Conservation (phyloP, 1,140 invertebrate species). For the Eupristina koningsbergeri region DNA sequence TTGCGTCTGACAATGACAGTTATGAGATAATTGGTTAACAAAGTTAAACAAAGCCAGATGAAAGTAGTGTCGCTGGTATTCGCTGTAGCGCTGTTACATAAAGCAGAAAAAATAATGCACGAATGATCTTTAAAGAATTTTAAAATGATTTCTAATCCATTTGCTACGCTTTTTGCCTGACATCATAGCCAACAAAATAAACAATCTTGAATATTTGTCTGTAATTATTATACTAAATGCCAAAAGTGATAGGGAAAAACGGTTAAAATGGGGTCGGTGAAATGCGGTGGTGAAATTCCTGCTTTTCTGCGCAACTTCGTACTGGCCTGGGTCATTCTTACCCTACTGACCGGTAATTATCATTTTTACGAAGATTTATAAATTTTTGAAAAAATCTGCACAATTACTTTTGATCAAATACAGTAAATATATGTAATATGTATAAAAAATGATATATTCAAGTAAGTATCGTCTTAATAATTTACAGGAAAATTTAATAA, state of each 20-base stretch:
- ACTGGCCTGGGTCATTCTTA: slow-evolving; percentile 42
- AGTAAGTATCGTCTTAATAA: too few relatives aligned
- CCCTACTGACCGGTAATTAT: slow-evolving; percentile 51
- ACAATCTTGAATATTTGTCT: not conserved
- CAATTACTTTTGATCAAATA: too few relatives aligned
- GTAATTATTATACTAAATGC: not conserved
- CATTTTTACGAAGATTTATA: not conserved
- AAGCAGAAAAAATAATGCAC: not conserved
- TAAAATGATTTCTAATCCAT: not conserved
- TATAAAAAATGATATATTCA: too few relatives aligned
- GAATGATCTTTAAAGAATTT: not conserved
- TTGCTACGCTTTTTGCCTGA: not conserved
- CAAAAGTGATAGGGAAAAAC: not conserved
- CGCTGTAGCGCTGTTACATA: not conserved
- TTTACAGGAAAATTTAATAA: too few relatives aligned
- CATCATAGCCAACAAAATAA: not conserved
- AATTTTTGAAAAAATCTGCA: not conserved
- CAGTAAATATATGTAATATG: too few relatives aligned
- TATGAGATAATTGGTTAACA: not conserved
- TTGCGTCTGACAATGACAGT: not conserved
- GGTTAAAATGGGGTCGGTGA: slow-evolving; percentile 57
- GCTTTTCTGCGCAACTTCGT: slow-evolving; percentile 45
- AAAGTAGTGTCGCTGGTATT: not conserved
- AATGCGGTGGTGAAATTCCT: slow-evolving; percentile 23
- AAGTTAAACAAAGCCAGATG: not conserved